Base-by-base conservation (phyloP, 1,140 invertebrate species). In the Leptonema lineaticorne region DNA sequence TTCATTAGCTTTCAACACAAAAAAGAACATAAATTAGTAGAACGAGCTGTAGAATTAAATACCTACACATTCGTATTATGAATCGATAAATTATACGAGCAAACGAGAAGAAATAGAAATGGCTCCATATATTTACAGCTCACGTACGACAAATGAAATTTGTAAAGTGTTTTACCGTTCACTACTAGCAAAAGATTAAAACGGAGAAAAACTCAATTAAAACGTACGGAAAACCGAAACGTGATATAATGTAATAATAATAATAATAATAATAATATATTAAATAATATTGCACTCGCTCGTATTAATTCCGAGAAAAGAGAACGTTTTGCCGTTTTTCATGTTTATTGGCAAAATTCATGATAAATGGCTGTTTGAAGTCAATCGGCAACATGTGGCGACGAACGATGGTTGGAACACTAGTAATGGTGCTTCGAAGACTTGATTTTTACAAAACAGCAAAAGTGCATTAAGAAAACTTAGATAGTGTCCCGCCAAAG, bases 391-490 rank as follows among this genome's bases (percentile, higher is more conserved):
- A 11, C 37, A 41, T 41, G 37, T 41, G 37, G 9, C 37, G 9
- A 16, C 3, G 37, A 16, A 16, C 37, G 2, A 14, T 41, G 9
- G 37, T 41, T 41, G 16, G 37, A 11, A 33, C n/a, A n/a, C n/a
- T n/a, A n/a, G n/a, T n/a, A n/a, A n/a, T n/a, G n/a, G n/a, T n/a
- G 3, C 37, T 24, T 24, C 50, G 20, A 53, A 50, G 27, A 24
- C 24, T 24, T 11, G 27, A 26, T 69, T 70, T 70, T 68, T 68
- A 59, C 29, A 33, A 58, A 65, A 71, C 70, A 71, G 57, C 63
- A 66, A 69, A 71, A 71, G 63, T 71, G 67, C 70, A 71, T 71
- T 71, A 71, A 62, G 59, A 16, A 45, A 70, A 56, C 48, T 63
- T 62, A 66, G 69, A 67, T 60, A 67, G 29, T 50, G 16, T 14